Base-by-base conservation (phyloP, 2,888 invertebrate genomes). In the Trileptium ribeirensis region DNA sequence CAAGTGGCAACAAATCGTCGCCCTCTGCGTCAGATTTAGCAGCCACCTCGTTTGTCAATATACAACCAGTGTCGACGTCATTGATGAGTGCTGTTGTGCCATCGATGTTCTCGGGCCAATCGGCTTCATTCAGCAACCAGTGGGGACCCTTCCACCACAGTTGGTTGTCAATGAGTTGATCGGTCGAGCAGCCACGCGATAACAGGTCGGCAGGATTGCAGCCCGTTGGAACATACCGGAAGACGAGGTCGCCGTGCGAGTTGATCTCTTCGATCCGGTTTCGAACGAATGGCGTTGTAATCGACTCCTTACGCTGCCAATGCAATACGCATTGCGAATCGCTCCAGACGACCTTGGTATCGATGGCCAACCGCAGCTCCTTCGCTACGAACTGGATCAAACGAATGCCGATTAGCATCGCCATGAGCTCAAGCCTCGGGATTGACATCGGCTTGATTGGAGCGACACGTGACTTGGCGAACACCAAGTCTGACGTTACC, bases 191-290 rank as follows among this genome's bases (percentile, higher is more conserved):
- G 15, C 86, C 87, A 75, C 70, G 85, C 36, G 19, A 85, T 0
- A 84, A 83, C 8, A 83, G 79, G 81, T 87, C 87, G 1, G 87
- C 87, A 0, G 87, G 86, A 82, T 87, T 87, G 0, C 84, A 81
- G 34, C 83, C 70, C 0, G 85, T 82, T 1, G 67, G 38, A 31
- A 86, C 85, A 78, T 87, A 84, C 31, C 82, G 83, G 83, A 87
- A 86, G 33, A 67, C 31, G 3, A 82, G 79, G 34, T 67, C 51
- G 1, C 82, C 80, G 3, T 51, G 29, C 0, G 67, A 81, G n/a
- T 82, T 79, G 37, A 87, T 86, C 34, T 85, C 83, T 19, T 83
- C 78, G 8, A 86, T 81, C 3, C 86, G 81, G 75, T 86, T 86
- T 1, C 75, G 74, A 0, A 86, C 84, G 81, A 85, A 86, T 0